phyloP scores from a whole-genome alignment of 1,140 invertebrate genomes.

The Camponotus vicinus region DNA sequence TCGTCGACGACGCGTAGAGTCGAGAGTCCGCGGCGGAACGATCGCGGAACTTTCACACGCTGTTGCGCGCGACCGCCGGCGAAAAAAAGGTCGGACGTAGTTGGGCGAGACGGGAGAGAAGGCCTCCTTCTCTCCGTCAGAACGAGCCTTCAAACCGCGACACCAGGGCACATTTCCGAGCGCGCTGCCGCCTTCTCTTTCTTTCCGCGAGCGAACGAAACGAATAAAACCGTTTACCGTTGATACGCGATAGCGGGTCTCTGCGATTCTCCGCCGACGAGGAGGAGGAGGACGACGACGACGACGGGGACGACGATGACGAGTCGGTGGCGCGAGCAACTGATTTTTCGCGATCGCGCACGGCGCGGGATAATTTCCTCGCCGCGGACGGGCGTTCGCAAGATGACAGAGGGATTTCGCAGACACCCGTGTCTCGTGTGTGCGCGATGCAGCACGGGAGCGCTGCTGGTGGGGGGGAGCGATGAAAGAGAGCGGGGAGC shows the following conservation, averaged over 20 bases:
- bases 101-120: conserved; percentile 55
- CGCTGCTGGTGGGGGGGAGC: conserved; percentile 59
- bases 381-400: conserved; percentile 71
- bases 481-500: conserved; percentile 61
- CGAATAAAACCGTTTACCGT: conserved; percentile 15
- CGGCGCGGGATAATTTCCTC: conserved; percentile 48
- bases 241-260: conserved; percentile 47
- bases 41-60: conserved; percentile 66
- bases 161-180: conserved; percentile 72
- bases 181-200: conserved; percentile 62
- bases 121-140: conserved; percentile 51
- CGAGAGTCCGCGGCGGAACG: conserved; percentile 35
- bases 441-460: conserved; percentile 78
- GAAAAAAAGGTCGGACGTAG: conserved; percentile 66
- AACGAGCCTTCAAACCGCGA: conserved; percentile 70
- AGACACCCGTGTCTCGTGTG: conserved; percentile 73
- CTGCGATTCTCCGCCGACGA: background rate
- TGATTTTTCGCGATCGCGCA: conserved; percentile 27
- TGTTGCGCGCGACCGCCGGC: conserved; percentile 72
- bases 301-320: background rate
- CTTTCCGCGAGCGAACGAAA: conserved; percentile 37
- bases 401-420: conserved; percentile 76
- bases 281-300: background rate
- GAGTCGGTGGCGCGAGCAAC: background rate
- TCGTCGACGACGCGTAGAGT: conserved; percentile 15